Conservation (phyloP, 1,140 invertebrate species). For the Episyrphus balteatus region DNA sequence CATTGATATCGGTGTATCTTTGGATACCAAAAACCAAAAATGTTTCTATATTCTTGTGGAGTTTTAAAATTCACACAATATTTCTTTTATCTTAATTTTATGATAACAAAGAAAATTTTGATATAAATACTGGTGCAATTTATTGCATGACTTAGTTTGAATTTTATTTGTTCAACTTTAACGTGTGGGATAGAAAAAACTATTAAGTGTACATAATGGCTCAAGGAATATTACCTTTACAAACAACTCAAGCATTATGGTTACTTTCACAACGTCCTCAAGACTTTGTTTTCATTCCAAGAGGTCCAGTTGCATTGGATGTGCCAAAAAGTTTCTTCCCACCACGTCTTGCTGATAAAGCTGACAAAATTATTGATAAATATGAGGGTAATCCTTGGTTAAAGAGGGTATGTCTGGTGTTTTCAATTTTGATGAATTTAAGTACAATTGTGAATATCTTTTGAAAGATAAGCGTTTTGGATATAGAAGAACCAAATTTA, state of each 20-base stretch:
- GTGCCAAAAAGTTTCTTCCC: slow-evolving; percentile 42
- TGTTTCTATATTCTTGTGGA: too few species aligned
- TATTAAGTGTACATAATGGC: too few species aligned
- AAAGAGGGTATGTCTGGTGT: not conserved
- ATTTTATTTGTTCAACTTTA: too few species aligned
- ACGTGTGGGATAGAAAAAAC: too few species aligned
- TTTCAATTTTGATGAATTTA: too few species aligned
- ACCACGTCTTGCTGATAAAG: slow-evolving; percentile 24
- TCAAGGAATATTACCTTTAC: not conserved
- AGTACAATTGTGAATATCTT: not conserved
- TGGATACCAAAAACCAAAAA: too few species aligned
- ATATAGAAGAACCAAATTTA: slow-evolving; percentile 36
- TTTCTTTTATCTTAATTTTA: too few species aligned
- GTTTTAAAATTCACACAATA: too few species aligned
- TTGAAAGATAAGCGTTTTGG: slow-evolving; percentile 37
- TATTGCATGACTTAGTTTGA: too few species aligned
- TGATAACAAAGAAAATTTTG: too few species aligned
- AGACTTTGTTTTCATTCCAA: slow-evolving; percentile 51
- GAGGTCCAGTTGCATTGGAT: slow-evolving; percentile 46
- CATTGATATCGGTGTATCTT: too few species aligned
- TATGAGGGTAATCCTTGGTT: slow-evolving; percentile 41
- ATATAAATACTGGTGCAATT: too few species aligned
- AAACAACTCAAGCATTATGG: slow-evolving; percentile 35
- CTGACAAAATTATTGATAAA: slow-evolving; percentile 38
- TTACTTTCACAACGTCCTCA: slow-evolving; percentile 49